Base-by-base conservation (phyloP, 2,113 vertebrate species). In the Cryptomyrus ogoouensis region DNA sequence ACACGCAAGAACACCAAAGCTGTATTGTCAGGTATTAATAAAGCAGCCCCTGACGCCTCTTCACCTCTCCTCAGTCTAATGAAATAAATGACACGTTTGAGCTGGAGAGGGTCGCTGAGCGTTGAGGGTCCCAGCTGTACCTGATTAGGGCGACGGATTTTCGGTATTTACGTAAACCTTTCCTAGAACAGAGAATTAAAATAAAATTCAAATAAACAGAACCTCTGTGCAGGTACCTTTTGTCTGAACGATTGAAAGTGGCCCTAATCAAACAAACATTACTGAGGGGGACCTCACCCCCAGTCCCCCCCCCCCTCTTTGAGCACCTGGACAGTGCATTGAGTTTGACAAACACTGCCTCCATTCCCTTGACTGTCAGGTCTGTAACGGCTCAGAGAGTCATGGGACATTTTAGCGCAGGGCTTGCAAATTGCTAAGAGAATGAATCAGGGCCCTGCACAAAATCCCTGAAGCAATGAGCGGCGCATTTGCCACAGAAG, bases 271-370 rank as follows among this genome's bases (percentile, higher is more conserved):
- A 66, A 10, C 10, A 62, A 62, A 62, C 58, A 3, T 66, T 66
- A 66, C 62, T 27, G 9, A 13, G n/a, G 24, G 56, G 62, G 62
- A 66, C 52, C 3, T 52, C 3, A 5, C 17, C 4, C 17, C 52
- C 15, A 3, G 2, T 0, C 12, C 0, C 49, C 17, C 52, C 52
- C 50, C 49, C 49, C 52, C 15, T 2, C 52, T 53, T 53, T 53
- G 52, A 53, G 17, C 5, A 53, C 52, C 52, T 66, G n/a, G n/a
- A 66, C 62, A 66, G 13, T 66, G 62, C n/a, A 66, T 70, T 9
- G 9, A 70, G 10, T n/a, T 56, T 91, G 94, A 94, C 93, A 91
- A 92, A 53, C 15, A 74, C 0, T 62, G 12, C 44, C 42, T 44
- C 12, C 62, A 88, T 39, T 42, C 39, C 21, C 31, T 35, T n/a